Conservation (phyloP, 2,797 vertebrate species). For the Hydrophis major region DNA sequence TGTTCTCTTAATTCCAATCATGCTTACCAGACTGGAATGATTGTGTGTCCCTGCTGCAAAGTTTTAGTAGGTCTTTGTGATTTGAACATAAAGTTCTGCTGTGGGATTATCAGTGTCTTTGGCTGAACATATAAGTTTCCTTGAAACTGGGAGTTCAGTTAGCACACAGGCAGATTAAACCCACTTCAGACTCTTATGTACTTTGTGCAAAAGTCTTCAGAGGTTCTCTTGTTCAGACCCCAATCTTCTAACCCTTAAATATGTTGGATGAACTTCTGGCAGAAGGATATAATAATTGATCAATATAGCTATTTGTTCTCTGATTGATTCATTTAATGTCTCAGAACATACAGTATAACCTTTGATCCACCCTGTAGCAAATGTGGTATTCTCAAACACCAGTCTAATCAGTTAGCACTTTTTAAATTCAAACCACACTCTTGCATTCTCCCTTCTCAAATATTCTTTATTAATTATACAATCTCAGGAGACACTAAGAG, state of each 20-base stretch:
- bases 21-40: background rate
- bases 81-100: background rate
- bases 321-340: background rate
- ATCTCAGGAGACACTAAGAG: background rate
- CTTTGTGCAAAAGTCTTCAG: background rate
- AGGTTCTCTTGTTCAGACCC: background rate
- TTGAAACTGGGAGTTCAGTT: background rate
- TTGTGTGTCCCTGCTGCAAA: background rate
- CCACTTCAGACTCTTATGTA: background rate
- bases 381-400: background rate
- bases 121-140: background rate
- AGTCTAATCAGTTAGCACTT: background rate
- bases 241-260: background rate
- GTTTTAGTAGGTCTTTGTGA: background rate
- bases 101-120: background rate
- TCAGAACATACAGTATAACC: background rate
- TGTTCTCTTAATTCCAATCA: background rate
- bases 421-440: background rate
- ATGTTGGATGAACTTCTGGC: background rate
- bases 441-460: background rate
- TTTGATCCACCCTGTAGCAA: background rate
- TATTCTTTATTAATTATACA: slow-evolving; percentile 1
- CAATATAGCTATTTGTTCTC: background rate
- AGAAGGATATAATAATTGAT: background rate
- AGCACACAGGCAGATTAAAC: background rate